Evolutionary conservation across 30 jellyfish, hydroid and myxozoan genomes (phyloP).

Genomic region (Hydra vulgaris): DNA sequence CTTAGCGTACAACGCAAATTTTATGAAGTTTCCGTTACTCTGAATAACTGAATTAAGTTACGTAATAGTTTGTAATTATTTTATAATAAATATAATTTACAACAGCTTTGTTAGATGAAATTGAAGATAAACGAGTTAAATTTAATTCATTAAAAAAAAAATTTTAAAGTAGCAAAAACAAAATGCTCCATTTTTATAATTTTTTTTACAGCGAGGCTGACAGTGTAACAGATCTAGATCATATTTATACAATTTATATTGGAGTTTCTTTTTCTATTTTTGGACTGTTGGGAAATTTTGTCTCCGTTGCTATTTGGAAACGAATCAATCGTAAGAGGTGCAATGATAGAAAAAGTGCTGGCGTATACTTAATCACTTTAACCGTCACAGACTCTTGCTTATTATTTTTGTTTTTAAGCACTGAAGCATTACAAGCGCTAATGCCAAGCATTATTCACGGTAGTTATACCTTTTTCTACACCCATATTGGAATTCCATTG

Average conservation of each 20-base stretch:
- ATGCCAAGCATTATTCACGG: conserved; percentile 2
- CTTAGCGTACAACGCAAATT: too few relatives aligned
- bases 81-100: too few relatives aligned
- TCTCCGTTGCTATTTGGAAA: conserved; percentile 56
- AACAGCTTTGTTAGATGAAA: too few relatives aligned
- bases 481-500: conserved; percentile 57
- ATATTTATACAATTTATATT: conserved; percentile 45
- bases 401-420: conserved; percentile 43
- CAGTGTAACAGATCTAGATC: neutral
- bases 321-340: conserved; percentile 43
- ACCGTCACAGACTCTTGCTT: conserved; percentile 56
- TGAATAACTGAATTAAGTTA: too few relatives aligned
- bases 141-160: too few relatives aligned
- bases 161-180: too few relatives aligned
- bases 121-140: too few relatives aligned
- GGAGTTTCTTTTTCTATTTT: conserved; percentile 54
- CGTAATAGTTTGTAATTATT: too few relatives aligned
- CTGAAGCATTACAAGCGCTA: conserved; percentile 41
- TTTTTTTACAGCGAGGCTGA: neutral
- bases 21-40: too few relatives aligned
- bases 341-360: conserved; percentile 50
- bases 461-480: conserved; percentile 12
- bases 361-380: conserved; percentile 46
- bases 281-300: conserved; percentile 62
- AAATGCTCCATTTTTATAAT: neutral